Conservation (phyloP, 2,113 vertebrate genomes). For the Chaenogobius annularis region DNA sequence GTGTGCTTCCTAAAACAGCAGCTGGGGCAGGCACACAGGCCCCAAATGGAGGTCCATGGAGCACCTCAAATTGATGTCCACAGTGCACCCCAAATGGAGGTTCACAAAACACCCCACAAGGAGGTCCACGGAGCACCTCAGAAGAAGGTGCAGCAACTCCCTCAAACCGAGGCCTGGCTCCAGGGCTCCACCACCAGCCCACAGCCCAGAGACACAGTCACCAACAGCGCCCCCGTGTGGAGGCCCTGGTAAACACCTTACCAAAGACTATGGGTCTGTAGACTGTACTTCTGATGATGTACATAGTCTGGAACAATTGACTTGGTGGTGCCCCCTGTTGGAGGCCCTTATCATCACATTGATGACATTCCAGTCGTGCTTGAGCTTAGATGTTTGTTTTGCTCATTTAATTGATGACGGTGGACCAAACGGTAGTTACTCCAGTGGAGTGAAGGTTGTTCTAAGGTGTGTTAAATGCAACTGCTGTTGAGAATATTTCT, state of each 20-base stretch:
- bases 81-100: neutral
- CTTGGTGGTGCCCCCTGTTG: neutral
- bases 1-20: constrained; percentile 84
- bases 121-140: neutral
- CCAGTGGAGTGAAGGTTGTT: constrained; percentile 75
- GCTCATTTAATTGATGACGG: constrained; percentile 41
- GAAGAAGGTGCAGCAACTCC: constrained; percentile 66
- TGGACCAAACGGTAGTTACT: constrained; percentile 67
- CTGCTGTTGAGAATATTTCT: constrained; percentile 76
- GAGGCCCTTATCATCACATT: constrained; percentile 74
- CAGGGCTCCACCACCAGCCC: neutral
- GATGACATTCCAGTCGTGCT: constrained; percentile 62
- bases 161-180: neutral
- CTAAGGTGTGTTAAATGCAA: constrained; percentile 54
- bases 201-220: constrained; percentile 58
- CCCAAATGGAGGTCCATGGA: neutral
- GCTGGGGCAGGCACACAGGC: constrained; percentile 64
- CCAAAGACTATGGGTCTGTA: constrained; percentile 28
- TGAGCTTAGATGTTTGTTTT: constrained; percentile 47
- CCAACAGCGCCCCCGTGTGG: constrained; percentile 76
- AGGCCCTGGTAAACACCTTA: constrained; percentile 83
- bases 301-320: neutral
- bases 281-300: neutral
- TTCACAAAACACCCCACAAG: neutral
- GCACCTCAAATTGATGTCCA: neutral